A percentile compares a stretch with the other conserved stretches of the same genome.
Evolutionary conservation across 2,113 vertebrate genomes (phyloP).

Genomic region (Grammomys surdaster): DNA sequence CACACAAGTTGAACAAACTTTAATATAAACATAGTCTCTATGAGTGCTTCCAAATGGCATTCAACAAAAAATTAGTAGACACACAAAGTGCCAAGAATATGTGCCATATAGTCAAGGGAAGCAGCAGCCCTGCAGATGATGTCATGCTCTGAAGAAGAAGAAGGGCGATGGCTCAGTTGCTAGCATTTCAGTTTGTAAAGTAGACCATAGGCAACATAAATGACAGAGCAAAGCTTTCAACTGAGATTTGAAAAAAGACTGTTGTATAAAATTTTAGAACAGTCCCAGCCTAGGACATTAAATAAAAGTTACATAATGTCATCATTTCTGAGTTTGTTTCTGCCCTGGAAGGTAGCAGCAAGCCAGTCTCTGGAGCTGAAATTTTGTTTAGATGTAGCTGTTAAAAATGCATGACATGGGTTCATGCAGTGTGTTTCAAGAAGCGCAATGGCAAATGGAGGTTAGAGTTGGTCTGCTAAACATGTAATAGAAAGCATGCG

Average conservation of each 20-base stretch:
- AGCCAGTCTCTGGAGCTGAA: conserved; percentile 21
- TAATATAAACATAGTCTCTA: neutral
- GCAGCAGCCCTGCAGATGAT: neutral
- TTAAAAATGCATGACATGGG: neutral
- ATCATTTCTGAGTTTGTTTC: neutral
- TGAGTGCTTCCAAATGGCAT: neutral
- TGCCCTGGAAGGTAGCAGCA: neutral
- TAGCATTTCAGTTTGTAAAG: neutral
- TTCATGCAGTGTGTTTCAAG: conserved; percentile 65
- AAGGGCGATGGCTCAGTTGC: neutral
- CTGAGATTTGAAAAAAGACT: neutral
- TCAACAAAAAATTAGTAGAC: neutral
- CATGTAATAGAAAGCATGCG: conserved; percentile 60
- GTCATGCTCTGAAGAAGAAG: neutral
- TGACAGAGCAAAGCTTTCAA: neutral
- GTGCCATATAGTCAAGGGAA: neutral
- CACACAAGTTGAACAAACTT: neutral
- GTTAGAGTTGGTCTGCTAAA: conserved; percentile 69
- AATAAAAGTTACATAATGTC: neutral
- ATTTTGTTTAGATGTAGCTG: conserved; percentile 55
- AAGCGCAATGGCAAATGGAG: conserved; percentile 56
- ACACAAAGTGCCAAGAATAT: neutral
- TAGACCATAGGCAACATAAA: neutral
- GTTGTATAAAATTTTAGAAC: neutral
- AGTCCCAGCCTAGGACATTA: neutral